Conservation (phyloP, 2,797 vertebrate genomes). For the Notamacropus eugenii region DNA sequence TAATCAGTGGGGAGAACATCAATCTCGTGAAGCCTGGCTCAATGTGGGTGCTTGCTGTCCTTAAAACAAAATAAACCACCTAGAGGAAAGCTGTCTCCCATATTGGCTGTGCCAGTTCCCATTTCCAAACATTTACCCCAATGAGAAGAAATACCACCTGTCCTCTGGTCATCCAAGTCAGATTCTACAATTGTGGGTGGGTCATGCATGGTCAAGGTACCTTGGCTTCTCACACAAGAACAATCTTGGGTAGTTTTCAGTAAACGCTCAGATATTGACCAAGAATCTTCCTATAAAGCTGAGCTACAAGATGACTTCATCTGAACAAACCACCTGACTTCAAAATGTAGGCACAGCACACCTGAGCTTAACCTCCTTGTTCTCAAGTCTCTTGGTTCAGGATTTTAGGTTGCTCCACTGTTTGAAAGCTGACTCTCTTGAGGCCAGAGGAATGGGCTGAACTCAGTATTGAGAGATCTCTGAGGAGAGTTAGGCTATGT, state of each 20-base stretch:
- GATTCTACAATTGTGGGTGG: not conserved
- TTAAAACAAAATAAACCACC: not conserved
- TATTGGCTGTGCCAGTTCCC: not conserved
- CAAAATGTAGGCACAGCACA: not conserved
- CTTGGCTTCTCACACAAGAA: not conserved
- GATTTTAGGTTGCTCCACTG: not conserved
- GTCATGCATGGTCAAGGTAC: conserved; percentile 16
- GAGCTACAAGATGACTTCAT: conserved; percentile 61
- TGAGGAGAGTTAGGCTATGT: not conserved
- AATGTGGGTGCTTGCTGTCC: not conserved
- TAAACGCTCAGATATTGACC: conserved; percentile 56
- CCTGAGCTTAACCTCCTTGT: not conserved
- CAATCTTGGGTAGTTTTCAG: conserved; percentile 50
- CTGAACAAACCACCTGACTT: conserved; percentile 42
- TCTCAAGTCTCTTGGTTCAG: conserved; percentile 2
- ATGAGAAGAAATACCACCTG: not conserved
- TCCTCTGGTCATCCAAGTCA: no score
- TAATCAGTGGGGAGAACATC: not conserved
- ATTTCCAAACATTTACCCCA: no score
- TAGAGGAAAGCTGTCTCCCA: not conserved
- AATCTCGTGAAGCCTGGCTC: not conserved
- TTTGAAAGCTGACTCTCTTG: not conserved
- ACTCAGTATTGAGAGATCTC: not conserved
- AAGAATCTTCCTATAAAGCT: conserved; percentile 59
- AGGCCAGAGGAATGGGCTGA: not conserved